Conservation (phyloP, 2,888 invertebrate species). For the Rhagonycha lutea region DNA sequence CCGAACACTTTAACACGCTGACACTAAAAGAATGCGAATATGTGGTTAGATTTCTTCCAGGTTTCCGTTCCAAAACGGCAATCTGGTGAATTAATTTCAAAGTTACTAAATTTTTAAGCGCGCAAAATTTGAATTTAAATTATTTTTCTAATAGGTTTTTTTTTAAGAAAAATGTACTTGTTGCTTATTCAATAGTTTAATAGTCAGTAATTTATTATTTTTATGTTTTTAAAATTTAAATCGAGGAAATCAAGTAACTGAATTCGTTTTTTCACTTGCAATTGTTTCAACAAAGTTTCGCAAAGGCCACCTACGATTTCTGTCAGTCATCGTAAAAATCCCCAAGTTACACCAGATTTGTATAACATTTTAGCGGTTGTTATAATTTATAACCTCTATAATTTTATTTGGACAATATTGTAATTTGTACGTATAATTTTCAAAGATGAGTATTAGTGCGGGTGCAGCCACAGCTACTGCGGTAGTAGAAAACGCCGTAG, state of each 20-base stretch:
- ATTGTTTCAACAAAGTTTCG: not conserved
- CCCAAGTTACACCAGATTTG: not conserved
- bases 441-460: conserved; percentile 47
- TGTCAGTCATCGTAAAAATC: not conserved
- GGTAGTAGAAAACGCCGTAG: conserved; percentile 59
- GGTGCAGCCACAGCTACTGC: conserved; percentile 61
- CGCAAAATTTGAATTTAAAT: not conserved
- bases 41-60: not conserved
- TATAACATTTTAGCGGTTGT: not conserved
- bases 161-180: not conserved
- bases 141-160: not conserved
- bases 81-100: not conserved
- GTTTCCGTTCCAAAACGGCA: not conserved
- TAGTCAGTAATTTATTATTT: not conserved
- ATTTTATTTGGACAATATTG: not conserved
- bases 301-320: not conserved
- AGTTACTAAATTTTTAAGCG: not conserved
- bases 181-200: not conserved
- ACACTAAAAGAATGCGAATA: not conserved
- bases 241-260: not conserved
- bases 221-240: not conserved
- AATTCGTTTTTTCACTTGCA: not conserved
- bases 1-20: not conserved
- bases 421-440: not conserved
- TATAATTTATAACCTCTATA: not conserved